Base-by-base conservation (phyloP, 1,140 invertebrate species). In the Phymastichus coffea region DNA sequence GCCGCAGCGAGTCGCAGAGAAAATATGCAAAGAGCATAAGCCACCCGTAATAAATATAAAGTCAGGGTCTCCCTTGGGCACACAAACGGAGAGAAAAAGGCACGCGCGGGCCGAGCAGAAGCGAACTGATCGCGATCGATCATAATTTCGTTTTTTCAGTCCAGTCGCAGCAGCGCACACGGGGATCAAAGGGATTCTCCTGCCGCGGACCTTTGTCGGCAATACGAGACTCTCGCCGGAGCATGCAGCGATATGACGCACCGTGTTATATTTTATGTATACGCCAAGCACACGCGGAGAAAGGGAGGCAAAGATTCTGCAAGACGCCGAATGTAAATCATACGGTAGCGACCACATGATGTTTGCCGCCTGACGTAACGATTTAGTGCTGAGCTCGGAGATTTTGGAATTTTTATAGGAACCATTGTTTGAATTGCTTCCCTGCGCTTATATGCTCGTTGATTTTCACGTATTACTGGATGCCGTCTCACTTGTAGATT, bases 251-350 rank as follows among this genome's bases (percentile, higher is more conserved):
- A 66, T 66, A 66, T 66, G 59, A 66, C 46, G 63, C 30, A 57
- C 63, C 57, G 63, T 58, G 59, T 59, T 63, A 66, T 66, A 66
- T 66, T 66, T 66, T 64, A 66, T 66, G 65, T 64, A 66, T 64
- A 66, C 62, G 62, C 43, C 23, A 22, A 23, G 4, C 35, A 22
- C 2, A 12, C 44, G 4, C 44, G 22, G 30, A 17, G 22, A n/a
- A n/a, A n/a, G n/a, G n/a, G n/a, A n/a, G n/a, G 38, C 48, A n/a
- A 49, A 63, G 55, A 56, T 55, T 55, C 40, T 41, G 35, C 62
- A 52, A 46, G 28, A 53, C 55, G 38, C 54, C 28, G 61, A 44
- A 63, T 41, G 55, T 57, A 57, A 57, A 48, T 57, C 46, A 57
- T 49, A 57, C 55, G 55, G 55, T 57, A 57, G 55, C 55, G n/a